Conservation (phyloP, 2,888 invertebrate species). For the Agrypnus murinus region DNA sequence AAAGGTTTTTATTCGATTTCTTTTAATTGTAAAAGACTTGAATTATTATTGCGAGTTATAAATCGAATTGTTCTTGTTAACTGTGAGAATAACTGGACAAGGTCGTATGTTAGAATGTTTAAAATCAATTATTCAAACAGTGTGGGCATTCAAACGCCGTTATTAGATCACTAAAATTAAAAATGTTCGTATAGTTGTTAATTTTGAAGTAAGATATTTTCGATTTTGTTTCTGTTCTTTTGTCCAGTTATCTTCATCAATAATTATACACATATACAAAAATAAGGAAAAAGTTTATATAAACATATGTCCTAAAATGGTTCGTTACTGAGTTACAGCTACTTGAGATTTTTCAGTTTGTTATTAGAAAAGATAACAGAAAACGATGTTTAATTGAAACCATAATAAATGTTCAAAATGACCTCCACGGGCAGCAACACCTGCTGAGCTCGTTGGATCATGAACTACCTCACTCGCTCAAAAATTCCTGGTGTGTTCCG, state of each 20-base stretch:
- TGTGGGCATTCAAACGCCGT: constrained; percentile 20
- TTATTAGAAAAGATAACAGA: too few species aligned
- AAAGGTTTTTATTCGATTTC: constrained; percentile 1
- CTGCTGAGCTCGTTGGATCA: too few species aligned
- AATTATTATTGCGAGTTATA: too few species aligned
- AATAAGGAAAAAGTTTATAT: too few species aligned
- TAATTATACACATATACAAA: neutral
- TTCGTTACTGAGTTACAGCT: too few species aligned
- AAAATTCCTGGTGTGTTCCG: too few species aligned
- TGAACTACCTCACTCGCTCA: too few species aligned
- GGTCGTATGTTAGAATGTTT: constrained; percentile 25
- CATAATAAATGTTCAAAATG: too few species aligned
- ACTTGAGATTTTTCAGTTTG: too few species aligned
- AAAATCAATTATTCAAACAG: constrained; percentile 12
- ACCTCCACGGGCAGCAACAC: too few species aligned
- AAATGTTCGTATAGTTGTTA: neutral
- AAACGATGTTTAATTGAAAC: too few species aligned
- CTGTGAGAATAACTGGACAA: constrained; percentile 19
- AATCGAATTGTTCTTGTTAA: constrained; percentile 7
- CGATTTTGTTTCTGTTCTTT: neutral
- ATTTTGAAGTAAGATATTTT: neutral
- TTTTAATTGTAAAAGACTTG: neutral
- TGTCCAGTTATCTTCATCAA: neutral
- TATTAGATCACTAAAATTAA: constrained; percentile 16
- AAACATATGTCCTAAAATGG: too few species aligned